phyloP scores from a whole-genome alignment of 2,113 vertebrate species.

The Canis aureus region DNA sequence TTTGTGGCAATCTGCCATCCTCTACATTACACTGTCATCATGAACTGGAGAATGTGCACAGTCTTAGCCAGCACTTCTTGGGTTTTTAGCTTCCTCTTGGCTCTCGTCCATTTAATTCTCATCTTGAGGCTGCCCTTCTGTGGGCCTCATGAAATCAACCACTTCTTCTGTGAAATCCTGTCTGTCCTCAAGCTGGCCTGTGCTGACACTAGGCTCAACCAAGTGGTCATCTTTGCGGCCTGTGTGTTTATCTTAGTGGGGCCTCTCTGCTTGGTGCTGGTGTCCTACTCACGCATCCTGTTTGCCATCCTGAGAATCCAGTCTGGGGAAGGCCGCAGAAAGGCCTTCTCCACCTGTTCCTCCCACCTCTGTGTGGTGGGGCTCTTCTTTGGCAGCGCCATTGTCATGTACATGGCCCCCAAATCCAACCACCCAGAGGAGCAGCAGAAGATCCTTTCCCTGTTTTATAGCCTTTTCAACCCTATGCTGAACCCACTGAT shows the following conservation, averaged over 20 bases:
- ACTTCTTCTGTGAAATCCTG: slow-evolving; percentile 80
- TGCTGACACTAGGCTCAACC: slow-evolving; percentile 65
- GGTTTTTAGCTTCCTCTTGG: slow-evolving; percentile 45
- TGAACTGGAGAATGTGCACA: slow-evolving; percentile 58
- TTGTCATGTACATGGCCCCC: slow-evolving; percentile 38
- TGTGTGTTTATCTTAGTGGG: slow-evolving; percentile 49
- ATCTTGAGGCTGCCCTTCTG: slow-evolving; percentile 72
- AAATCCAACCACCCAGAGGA: background rate
- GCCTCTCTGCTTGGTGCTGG: slow-evolving; percentile 66
- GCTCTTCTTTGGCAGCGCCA: slow-evolving; percentile 71
- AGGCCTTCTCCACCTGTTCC: slow-evolving; percentile 80
- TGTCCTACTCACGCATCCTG: slow-evolving; percentile 14
- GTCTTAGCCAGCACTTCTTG: background rate
- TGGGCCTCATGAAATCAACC: slow-evolving; percentile 65
- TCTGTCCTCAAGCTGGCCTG: slow-evolving; percentile 79
- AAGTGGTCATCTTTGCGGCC: background rate
- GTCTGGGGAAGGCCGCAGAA: slow-evolving; percentile 52
- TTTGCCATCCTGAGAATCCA: background rate
- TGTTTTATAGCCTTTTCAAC: slow-evolving; percentile 74
- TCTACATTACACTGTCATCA: slow-evolving; percentile 55
- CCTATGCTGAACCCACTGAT: slow-evolving; percentile 70
- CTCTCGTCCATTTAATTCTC: slow-evolving; percentile 41
- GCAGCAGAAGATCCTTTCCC: slow-evolving; percentile 57
- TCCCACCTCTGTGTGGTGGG: slow-evolving; percentile 70
- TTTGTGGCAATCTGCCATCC: slow-evolving; percentile 77